A percentile compares a stretch with the other conserved stretches of the same genome.
Evolutionary conservation across 2,888 invertebrate genomes (phyloP).

Genomic region (Noctua fimbriata): DNA sequence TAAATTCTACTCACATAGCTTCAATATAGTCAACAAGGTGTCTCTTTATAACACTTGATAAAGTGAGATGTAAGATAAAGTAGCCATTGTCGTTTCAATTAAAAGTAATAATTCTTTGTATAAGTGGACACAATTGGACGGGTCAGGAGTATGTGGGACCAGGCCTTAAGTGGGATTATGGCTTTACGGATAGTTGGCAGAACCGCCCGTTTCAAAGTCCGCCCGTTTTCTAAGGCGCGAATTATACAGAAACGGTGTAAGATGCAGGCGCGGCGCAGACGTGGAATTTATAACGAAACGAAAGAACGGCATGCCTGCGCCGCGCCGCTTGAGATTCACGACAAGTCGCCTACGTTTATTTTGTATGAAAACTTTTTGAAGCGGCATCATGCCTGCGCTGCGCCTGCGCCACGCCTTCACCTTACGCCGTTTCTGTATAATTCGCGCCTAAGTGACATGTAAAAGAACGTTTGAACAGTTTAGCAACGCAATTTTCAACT

Average conservation of each 20-base stretch:
- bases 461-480: not conserved
- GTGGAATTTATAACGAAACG: no score
- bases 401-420: no score
- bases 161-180: constrained; percentile 19
- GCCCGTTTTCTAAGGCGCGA: no score
- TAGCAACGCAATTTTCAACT: not conserved
- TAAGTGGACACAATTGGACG: constrained; percentile 49
- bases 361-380: no score
- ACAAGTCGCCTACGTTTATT: no score
- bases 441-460: not conserved
- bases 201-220: not conserved
- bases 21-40: constrained; percentile 21
- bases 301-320: no score
- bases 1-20: constrained; percentile 10
- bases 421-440: no score
- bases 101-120: constrained; percentile 74
- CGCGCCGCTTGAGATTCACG: no score
- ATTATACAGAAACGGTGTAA: no score
- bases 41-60: constrained; percentile 11
- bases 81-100: constrained; percentile 77
- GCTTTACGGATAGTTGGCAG: not conserved
- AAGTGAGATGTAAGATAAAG: constrained; percentile 26
- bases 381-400: no score
- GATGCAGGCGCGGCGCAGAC: no score
- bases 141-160: constrained; percentile 36